Base-by-base conservation (phyloP, 2,888 invertebrate species). In the Cryptus armator region DNA sequence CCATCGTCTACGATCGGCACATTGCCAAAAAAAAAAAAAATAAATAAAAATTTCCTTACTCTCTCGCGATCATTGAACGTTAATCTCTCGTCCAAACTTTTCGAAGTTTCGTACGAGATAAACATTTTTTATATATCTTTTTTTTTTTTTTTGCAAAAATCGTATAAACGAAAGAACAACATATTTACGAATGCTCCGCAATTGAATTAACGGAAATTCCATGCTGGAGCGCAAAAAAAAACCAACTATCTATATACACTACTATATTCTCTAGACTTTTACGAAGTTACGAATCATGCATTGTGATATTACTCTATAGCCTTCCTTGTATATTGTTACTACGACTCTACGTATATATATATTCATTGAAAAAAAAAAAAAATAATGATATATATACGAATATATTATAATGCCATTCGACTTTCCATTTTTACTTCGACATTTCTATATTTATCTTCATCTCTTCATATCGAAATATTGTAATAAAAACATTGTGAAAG, bases 301-400 rank as follows among this genome's bases (percentile, higher is more conserved):
- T 93, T 93, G 93, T 93, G 93, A 93, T 93, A 93, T 93, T 93
- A 93, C 90, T 93, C 90, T 93, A 91, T 93, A 93, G 93, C 91
- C 91, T 92, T 92, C 85, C 90, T 92, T 92, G 90, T 92, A 92
- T 90, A 91, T 92, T 92, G 89, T 92, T 92, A 91, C 90, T 88
- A 89, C 86, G 87, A 88, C 86, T 89, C 86, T 88, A 80, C 84
- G 72, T 64, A 24, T 14, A 24, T 46, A 43, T 80, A 71, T 70
- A 75, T 56, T 10, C 19, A 53, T 71, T 24, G 12, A 76, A 46
- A 56, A 66, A 29, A 43, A 66, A 53, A 70, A 66, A 77, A 62
- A 70, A n/a, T n/a, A n/a, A 80, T 48, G 77, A 72, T 79, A 66
- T 72, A 80, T 81, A 79, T 70, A 74, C 80, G 66, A 43, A 71